phyloP scores from a whole-genome alignment of 2,797 vertebrate species.

The Gambusia yucatana region DNA sequence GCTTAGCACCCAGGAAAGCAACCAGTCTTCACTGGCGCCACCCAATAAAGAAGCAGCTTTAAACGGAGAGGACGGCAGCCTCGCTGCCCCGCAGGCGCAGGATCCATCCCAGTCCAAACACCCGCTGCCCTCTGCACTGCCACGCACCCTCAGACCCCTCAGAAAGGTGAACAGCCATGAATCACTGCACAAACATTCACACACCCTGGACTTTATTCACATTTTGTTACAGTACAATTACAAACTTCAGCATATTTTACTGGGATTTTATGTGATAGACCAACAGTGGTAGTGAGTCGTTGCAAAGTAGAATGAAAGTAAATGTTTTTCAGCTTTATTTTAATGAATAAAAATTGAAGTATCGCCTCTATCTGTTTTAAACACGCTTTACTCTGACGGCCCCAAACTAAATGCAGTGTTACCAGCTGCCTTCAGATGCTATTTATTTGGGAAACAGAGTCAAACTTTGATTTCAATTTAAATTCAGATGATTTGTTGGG shows the following conservation, averaged over 20 bases:
- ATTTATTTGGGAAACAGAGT: background rate
- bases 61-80: constrained; percentile 65
- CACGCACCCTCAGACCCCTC: constrained; percentile 86
- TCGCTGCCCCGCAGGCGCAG: constrained; percentile 51
- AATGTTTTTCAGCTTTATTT: background rate
- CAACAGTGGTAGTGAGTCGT: background rate
- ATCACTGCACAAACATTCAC: background rate
- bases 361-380: background rate
- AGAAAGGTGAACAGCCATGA: constrained; percentile 84
- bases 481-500: background rate
- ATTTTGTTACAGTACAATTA: background rate
- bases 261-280: background rate
- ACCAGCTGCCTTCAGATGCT: background rate
- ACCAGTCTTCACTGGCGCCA: constrained; percentile 56
- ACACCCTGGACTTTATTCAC: background rate
- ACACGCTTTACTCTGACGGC: background rate
- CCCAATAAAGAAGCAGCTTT: constrained; percentile 42
- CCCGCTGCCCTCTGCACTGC: constrained; percentile 81
- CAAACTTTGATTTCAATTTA: background rate
- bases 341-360: background rate
- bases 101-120: constrained; percentile 75
- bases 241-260: background rate
- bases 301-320: background rate
- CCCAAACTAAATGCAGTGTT: background rate
- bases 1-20: constrained; percentile 71